Percentiles rank a stretch among this genome's conserved stretches.
phyloP scores from a whole-genome alignment of 2,888 invertebrate genomes.

The Nineta flava region DNA sequence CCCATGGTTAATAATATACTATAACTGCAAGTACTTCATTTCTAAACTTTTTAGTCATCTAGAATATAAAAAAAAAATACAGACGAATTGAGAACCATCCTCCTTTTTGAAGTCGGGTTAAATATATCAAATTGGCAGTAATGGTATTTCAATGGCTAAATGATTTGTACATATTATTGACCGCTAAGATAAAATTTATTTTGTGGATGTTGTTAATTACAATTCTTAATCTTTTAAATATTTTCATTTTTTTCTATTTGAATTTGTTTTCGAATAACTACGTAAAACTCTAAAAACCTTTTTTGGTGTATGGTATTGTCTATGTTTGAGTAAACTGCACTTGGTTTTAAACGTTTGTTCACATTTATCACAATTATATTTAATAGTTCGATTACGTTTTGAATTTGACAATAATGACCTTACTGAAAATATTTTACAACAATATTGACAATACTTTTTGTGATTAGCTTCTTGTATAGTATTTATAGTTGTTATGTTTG shows the following conservation, averaged over 20 bases:
- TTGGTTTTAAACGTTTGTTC: background rate
- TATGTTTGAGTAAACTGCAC: background rate
- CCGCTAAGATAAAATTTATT: too few relatives aligned
- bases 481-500: background rate
- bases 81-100: too few relatives aligned
- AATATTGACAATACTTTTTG: background rate
- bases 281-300: background rate
- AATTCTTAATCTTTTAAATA: background rate
- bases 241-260: background rate
- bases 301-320: background rate
- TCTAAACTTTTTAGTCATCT: too few relatives aligned
- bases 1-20: too few relatives aligned
- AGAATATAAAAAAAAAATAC: too few relatives aligned
- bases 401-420: background rate
- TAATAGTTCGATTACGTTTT: background rate
- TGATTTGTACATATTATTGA: too few relatives aligned
- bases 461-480: background rate
- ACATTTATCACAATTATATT: background rate
- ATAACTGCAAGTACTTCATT: too few relatives aligned
- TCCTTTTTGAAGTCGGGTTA: too few relatives aligned
- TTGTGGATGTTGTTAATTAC: too few relatives aligned
- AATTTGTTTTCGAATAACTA: background rate
- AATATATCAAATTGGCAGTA: too few relatives aligned
- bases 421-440: background rate
- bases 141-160: too few relatives aligned